These are phyloP conservation scores for Drosophila miranda DNA, from an alignment of 1,140 invertebrate genomes.

Conservation along the genomic window DNA sequence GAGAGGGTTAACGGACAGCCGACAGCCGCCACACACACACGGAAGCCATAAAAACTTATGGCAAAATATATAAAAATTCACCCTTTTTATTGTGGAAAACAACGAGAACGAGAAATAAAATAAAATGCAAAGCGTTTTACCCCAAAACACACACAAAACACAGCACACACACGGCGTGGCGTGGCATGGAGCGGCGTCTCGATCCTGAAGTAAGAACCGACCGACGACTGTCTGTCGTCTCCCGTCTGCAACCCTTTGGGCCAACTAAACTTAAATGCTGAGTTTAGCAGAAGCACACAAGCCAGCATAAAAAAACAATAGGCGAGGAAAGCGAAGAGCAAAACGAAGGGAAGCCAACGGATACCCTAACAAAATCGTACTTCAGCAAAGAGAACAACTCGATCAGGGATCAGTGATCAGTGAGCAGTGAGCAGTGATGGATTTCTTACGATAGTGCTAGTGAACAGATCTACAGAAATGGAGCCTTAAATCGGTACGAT, in stretches of 20 bases:
- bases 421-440: too few species aligned
- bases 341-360: too few species aligned
- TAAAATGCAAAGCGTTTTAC: slow-evolving; percentile 77
- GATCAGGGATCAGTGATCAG: too few species aligned
- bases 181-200: slow-evolving; percentile 2
- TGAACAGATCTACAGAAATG: too few species aligned
- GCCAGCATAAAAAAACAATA: slow-evolving; percentile 13
- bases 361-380: too few species aligned
- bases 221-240: slow-evolving; percentile 47
- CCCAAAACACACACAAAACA: slow-evolving; percentile 18
- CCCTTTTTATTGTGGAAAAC: slow-evolving; percentile 80
- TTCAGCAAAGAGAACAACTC: too few species aligned
- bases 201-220: slow-evolving; percentile 7
- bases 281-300: slow-evolving; percentile 70
- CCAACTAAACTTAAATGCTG: slow-evolving; percentile 78
- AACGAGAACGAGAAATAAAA: slow-evolving; percentile 73
- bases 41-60: slow-evolving; percentile 81
- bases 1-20: slow-evolving; percentile 30
- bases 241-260: slow-evolving; percentile 34
- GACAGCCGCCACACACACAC: slow-evolving; percentile 73
- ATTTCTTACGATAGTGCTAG: too few species aligned
- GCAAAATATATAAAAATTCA: slow-evolving; percentile 78
- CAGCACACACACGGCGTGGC: slow-evolving; percentile 1
- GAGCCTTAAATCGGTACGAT: too few species aligned
- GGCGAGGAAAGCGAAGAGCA: slow-evolving; percentile 1